These are phyloP conservation scores for Hanleya hanleyi DNA, from an alignment of 2,888 invertebrate species.

Conservation along the genomic window DNA sequence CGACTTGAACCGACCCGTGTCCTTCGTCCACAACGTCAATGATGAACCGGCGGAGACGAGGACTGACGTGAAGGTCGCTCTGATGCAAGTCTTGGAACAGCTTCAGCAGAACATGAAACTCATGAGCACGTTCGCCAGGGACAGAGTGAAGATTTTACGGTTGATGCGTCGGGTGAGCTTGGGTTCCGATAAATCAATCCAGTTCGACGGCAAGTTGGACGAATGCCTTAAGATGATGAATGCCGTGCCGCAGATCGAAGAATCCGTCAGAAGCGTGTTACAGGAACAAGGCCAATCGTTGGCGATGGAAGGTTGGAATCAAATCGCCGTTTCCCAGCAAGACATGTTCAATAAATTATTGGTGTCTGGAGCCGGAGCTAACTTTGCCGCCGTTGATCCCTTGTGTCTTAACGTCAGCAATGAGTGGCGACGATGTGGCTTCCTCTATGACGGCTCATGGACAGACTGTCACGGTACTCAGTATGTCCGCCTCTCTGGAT, in stretches of 20 bases:
- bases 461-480: background rate
- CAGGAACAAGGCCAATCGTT: background rate
- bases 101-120: background rate
- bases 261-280: background rate
- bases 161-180: background rate
- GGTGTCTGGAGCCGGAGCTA: background rate
- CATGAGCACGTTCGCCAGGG: background rate
- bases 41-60: background rate
- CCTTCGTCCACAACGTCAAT: background rate
- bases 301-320: background rate
- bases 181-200: background rate
- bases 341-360: background rate
- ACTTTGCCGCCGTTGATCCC: background rate
- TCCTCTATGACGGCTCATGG: background rate
- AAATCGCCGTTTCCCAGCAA: background rate
- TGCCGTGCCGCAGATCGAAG: background rate
- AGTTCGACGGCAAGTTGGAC: background rate
- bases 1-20: background rate
- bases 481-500: background rate
- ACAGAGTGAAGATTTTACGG: background rate
- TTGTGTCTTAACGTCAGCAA: background rate
- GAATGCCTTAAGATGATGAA: background rate
- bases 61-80: background rate
- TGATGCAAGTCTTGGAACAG: background rate
- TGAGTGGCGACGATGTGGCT: background rate